phyloP scores from a whole-genome alignment of 2,797 vertebrate genomes.

The Myotis planiceps region DNA sequence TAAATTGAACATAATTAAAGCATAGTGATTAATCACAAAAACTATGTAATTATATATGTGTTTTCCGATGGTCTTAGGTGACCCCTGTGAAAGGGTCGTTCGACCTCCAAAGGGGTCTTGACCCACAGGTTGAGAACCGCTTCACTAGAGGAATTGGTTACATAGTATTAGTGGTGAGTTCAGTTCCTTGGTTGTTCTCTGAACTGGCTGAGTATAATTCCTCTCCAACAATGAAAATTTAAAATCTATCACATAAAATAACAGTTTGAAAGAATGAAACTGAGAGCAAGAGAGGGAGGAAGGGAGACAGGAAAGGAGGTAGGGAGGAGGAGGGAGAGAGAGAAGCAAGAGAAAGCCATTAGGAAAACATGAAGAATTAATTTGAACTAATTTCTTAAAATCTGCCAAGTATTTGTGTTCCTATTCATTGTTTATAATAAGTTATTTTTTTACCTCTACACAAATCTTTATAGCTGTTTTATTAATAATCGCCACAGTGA shows the following conservation, averaged over 20 bases:
- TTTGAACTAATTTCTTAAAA: not conserved
- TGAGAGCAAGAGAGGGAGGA: not conserved
- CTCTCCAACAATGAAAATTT: not conserved
- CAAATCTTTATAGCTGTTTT: not conserved
- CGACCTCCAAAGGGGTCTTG: too few relatives aligned
- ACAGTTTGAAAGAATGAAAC: not conserved
- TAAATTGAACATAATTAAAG: too few relatives aligned
- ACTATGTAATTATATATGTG: too few relatives aligned
- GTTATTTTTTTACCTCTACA: not conserved
- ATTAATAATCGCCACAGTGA: not conserved
- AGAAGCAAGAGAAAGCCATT: not conserved
- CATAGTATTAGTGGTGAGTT: not conserved
- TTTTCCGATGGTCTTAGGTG: too few relatives aligned
- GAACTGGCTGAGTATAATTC: not conserved
- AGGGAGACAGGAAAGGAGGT: not conserved
- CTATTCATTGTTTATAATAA: not conserved
- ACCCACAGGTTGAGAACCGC: too few relatives aligned
- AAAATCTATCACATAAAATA: not conserved
- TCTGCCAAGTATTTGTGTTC: not conserved
- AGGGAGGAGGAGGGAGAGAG: not conserved
- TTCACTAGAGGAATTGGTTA: not conserved
- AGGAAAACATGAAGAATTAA: not conserved
- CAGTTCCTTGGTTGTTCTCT: not conserved
- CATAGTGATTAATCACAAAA: too few relatives aligned
- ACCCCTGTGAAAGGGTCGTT: too few relatives aligned